Evolutionary conservation across 2,888 invertebrate genomes (phyloP).

Genomic region (Idaea straminata): DNA sequence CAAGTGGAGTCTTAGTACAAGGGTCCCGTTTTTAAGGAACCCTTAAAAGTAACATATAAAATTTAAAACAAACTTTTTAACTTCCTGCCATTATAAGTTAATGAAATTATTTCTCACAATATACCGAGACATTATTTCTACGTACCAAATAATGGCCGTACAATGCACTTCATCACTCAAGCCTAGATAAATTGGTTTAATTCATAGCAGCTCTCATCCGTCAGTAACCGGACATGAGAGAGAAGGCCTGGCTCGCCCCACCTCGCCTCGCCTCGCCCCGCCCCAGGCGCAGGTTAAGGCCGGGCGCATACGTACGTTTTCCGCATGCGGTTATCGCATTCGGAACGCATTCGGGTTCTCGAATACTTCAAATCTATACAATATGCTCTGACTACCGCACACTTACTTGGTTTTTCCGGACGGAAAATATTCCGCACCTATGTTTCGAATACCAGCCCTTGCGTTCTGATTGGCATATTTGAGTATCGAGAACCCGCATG

Average conservation of each 20-base stretch:
- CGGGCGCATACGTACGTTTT: no score
- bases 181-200: constrained; percentile 54
- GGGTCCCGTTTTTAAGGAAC: no score
- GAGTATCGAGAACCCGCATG: no score
- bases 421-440: constrained; percentile 10
- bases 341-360: no score
- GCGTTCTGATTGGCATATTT: no score
- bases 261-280: constrained; percentile 11
- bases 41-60: no score
- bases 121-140: constrained; percentile 20
- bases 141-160: constrained; percentile 31
- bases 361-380: no score
- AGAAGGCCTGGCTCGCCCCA: constrained; percentile 18
- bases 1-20: no score
- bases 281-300: constrained; percentile 31
- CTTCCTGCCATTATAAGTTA: constrained; percentile 5
- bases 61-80: neutral
- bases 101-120: constrained; percentile 22
- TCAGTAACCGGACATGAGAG: constrained; percentile 44
- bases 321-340: no score
- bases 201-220: constrained; percentile 47
- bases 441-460: no score
- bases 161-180: constrained; percentile 48
- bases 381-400: no score
- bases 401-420: no score